Base-by-base conservation (phyloP, 2,797 vertebrate species). In the Platyrinchus mystaceus region DNA sequence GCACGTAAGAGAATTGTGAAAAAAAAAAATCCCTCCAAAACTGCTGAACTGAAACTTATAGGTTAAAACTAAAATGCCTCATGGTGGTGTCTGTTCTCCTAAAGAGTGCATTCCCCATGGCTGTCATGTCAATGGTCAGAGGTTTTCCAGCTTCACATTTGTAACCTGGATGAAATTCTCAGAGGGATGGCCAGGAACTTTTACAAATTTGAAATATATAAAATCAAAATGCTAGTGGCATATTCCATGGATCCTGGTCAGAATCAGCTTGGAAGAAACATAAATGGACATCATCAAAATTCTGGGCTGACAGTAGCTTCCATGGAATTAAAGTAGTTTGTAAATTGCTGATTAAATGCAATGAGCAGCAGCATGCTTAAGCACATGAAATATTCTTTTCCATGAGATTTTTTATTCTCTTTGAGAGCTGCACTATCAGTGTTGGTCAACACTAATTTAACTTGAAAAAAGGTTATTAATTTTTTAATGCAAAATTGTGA, bases 1-100 rank as follows among this genome's bases (percentile, higher is more conserved):
- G 15, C 1, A 2, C 20, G 7, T 44, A 59, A 41, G 6, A 80
- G 6, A 73, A 58, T 0, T n/a, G 6, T 7, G 5, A 3, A 0
- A 30, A 23, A 41, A 41, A 46, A 17, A 17, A 60, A 26, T 2
- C 2, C 8, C 12, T 88, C 14, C 32, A 20, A 56, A 83, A 60
- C 8, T 49, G 6, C 22, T 56, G 23, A 84, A 62, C 8, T 60
- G n/a, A 89, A 69, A 52, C 6, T 50, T 63, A 8, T 32, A 74
- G 4, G 11, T 47, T 83, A 74, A 95, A 94, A 56, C 1, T 12
- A 66, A 79, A 82, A 56, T 13, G 5, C 37, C 10, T 55, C 12
- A 30, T 26, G 9, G 49, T 52, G 16, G 11, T 32, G 4, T 62
- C 26, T 59, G 37, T 52, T 32, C 37, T 92, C 37, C 24, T 64